Evolutionary conservation across 2,113 vertebrate genomes (phyloP), one percentile per base, ranked within the genome.

Genomic region (Astur gentilis): DNA sequence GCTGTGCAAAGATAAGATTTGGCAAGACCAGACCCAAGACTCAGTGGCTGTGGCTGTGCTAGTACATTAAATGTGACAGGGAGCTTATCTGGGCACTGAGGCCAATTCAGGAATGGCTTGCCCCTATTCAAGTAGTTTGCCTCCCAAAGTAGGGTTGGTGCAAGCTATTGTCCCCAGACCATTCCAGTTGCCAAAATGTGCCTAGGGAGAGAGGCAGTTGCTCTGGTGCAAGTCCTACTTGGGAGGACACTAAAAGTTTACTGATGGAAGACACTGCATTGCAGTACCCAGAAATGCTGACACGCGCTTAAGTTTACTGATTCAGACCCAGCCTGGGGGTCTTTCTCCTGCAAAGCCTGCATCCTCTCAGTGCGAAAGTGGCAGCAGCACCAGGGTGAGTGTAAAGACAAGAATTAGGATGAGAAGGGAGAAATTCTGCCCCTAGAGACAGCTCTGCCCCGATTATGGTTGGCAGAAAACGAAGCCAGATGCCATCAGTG

Each of bases 241-340:
- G 50, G 14, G 27, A 78, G 40, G 34, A 38, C 50, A 36, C 44
- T 66, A 7, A 2, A 83, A 44, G 34, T 70, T 66, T 61, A 7
- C 16, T 62, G 22, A 10, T 25, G 31, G 20, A 71, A 62, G 78
- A 27, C 26, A 1, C 12, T 61, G 34, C 31, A 31, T 9, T 66
- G 27, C 45, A 54, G 44, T 58, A 31, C 45, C 58, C 65, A 64
- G 4, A 26, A 62, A 36, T 29, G 25, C 75, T 79, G 31, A 32
- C 13, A 6, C 27, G 25, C 0, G 0, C 44, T 47, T 6, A 60
- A 34, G 18, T 57, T 89, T 34, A 11, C 17, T 29, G 82, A 20
- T 70, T 66, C 42, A 50, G 21, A 34, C 15, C 36, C 89, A 79
- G 50, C 10, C 75, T 22, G 27, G 12, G 64, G 67, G 31, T 17